phyloP scores from a whole-genome alignment of 2,797 vertebrate species.

The Eleutherodactylus coqui region DNA sequence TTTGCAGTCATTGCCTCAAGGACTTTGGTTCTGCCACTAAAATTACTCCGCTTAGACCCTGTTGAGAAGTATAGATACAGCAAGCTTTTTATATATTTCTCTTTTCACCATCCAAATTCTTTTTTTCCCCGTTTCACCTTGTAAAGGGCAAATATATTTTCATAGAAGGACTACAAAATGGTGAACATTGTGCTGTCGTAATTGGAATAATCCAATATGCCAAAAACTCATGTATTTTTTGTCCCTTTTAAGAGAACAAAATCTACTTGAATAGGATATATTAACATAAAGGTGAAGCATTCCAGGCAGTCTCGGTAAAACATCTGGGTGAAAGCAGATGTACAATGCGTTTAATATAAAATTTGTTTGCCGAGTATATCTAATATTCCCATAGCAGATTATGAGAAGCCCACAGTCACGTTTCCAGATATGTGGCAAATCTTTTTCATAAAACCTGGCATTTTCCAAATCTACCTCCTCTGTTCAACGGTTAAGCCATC shows the following conservation, averaged over 20 bases:
- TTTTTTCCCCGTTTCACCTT: constrained; percentile 51
- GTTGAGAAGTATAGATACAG: constrained; percentile 62
- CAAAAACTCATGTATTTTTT: background rate
- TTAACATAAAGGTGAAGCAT: background rate
- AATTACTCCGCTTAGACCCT: constrained; percentile 62
- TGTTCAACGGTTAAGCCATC: no score
- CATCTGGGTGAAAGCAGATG: background rate
- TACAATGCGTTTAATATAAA: background rate
- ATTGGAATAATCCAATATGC: background rate
- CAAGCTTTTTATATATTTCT: constrained; percentile 53
- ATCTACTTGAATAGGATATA: background rate
- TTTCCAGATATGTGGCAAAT: background rate
- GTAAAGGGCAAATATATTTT: constrained; percentile 46
- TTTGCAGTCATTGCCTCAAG: constrained; percentile 64
- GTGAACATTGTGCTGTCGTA: constrained; percentile 48
- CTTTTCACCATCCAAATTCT: constrained; percentile 49
- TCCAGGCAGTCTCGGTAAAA: background rate
- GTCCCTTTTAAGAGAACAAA: background rate
- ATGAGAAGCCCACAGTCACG: background rate
- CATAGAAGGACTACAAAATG: constrained; percentile 23
- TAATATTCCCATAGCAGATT: constrained; percentile 1
- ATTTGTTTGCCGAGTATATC: background rate
- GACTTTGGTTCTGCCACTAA: constrained; percentile 63
- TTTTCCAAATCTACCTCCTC: no score
- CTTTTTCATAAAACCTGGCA: background rate